Base-by-base conservation (phyloP, 2,888 invertebrate genomes). In the Oligia latruncula region DNA sequence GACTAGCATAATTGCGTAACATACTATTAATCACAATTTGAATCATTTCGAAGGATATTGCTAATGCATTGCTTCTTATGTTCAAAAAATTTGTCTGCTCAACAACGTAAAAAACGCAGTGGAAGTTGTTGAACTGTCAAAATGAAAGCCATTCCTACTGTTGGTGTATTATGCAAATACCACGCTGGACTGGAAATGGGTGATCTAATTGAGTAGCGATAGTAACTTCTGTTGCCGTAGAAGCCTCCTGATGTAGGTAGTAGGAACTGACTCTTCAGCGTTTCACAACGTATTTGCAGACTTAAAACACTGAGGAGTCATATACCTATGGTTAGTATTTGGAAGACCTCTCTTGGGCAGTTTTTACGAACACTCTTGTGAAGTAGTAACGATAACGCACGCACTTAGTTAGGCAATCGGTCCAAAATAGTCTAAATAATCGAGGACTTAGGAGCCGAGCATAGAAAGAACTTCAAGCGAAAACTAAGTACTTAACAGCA, bases 331-430 rank as follows among this genome's bases (percentile, higher is more conserved):
- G 23, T 49, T 49, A 13, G 49, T 68, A 49, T 49, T 68, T 49
- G 1, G 11, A 20, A 46, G 11, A 29, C 6, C 46, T 68, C 20
- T 68, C 9, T 4, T 23, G 23, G 5, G 8, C 15, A 67, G n/a
- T 67, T 67, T 43, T 67, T 17, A 67, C 9, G 17, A 40, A 23
- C 6, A 23, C 17, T 15, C 40, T 6, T 20, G 15, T 35, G 17
- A 46, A 46, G 46, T 46, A 46, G 46, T 71, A 73, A 11, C 55
- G 49, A 77, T 77, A 73, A 29, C 49, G n/a, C 70, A 86, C 68
- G 75, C 82, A 75, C 62, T n/a, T 15, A 66, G 5, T 40, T 35
- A 62, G 29, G 55, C 35, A 55, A 29, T 58, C 49, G 55, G 40
- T 68, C 35, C n/a, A 20, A 67, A 83, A 77, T 77, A 83, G 40